A percentile compares a stretch with the other conserved stretches of the same genome.
phyloP scores from a whole-genome alignment of 2,113 vertebrate genomes.

The Connochaetes taurinus region DNA sequence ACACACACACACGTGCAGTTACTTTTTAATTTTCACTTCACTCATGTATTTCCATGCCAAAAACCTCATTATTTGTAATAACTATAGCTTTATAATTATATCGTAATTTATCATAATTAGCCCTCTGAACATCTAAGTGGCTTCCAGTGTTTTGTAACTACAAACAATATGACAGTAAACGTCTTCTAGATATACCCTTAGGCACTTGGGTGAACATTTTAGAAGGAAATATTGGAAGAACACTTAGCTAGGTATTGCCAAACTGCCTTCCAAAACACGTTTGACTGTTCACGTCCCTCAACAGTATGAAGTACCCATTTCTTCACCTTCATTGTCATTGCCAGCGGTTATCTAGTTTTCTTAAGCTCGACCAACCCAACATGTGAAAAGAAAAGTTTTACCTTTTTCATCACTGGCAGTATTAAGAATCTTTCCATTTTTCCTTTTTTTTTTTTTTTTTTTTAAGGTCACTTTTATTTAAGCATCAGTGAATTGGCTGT shows the following conservation, averaged over 20 bases:
- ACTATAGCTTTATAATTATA: neutral
- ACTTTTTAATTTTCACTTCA: neutral
- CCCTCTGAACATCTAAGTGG: neutral
- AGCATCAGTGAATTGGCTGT: neutral
- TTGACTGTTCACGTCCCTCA: neutral
- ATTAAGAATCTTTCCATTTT: neutral
- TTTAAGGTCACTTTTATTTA: neutral
- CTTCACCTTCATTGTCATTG: no score
- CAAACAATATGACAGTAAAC: neutral
- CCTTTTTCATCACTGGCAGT: neutral
- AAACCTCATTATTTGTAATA: neutral
- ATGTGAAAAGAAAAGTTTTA: neutral
- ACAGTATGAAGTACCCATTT: fast-evolving
- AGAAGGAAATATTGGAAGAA: neutral
- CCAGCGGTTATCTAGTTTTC: neutral
- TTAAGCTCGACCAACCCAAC: neutral
- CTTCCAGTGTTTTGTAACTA: neutral
- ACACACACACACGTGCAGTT: fast-evolving
- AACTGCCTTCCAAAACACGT: neutral
- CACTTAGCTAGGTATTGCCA: neutral
- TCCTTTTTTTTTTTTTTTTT: neutral
- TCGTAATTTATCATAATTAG: neutral
- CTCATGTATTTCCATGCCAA: neutral
- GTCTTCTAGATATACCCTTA: neutral
- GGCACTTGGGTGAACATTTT: neutral